These are phyloP conservation scores for Stichopus chloronotus DNA, from an alignment of 35 echinoderm and acorn worm species.

Conservation along the genomic window DNA sequence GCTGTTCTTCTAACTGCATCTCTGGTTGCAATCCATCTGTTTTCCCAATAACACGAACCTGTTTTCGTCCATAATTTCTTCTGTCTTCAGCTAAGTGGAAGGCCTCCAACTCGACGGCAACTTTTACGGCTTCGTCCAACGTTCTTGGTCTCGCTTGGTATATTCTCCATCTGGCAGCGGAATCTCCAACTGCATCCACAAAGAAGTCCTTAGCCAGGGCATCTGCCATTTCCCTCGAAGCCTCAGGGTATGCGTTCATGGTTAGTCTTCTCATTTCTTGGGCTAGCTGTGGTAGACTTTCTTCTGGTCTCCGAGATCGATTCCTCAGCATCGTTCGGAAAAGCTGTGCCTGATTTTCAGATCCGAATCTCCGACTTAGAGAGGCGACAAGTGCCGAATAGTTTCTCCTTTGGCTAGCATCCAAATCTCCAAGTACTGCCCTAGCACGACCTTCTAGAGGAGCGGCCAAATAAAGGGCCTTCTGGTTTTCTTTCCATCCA, in stretches of 20 bases:
- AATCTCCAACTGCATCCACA: constrained; percentile 10
- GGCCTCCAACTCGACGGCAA: constrained; percentile 29
- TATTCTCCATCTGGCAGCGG: not conserved
- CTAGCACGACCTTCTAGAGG: too few species aligned
- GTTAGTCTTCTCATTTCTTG: not conserved
- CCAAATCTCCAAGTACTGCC: too few species aligned
- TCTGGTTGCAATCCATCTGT: too few species aligned
- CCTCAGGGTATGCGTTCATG: not conserved
- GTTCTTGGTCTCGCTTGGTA: constrained; percentile 21
- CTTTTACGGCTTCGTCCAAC: not conserved
- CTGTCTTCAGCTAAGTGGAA: not conserved
- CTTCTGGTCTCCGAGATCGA: not conserved
- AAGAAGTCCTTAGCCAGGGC: not conserved
- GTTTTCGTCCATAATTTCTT: not conserved
- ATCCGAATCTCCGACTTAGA: not conserved
- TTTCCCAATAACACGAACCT: too few species aligned
- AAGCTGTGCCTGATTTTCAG: constrained; percentile 23
- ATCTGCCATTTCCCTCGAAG: not conserved
- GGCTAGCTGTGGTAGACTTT: constrained; percentile 12
- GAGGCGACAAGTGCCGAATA: not conserved
- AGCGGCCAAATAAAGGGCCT: too few species aligned
- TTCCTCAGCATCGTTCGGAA: not conserved
- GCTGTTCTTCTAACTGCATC: too few species aligned
- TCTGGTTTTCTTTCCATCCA: too few species aligned
- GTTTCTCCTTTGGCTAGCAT: not conserved